A percentile compares a stretch with the other conserved stretches of the same genome.
These are phyloP conservation scores for Thymelicus acteon DNA, from an alignment of 2,888 invertebrate genomes.

Conservation along the genomic window DNA sequence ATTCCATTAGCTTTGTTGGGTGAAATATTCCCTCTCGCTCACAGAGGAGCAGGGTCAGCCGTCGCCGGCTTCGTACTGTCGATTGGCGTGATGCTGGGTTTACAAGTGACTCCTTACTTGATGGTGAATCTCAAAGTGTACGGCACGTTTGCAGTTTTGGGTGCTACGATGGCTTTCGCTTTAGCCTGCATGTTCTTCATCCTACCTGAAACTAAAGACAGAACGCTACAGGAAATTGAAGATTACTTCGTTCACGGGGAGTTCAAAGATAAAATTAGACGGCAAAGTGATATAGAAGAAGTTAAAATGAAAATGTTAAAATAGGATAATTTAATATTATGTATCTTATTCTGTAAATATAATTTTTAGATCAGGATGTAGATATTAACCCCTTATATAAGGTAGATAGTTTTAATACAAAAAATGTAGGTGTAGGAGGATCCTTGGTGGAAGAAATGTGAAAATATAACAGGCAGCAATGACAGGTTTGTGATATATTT, in stretches of 20 bases:
- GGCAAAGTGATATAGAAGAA: constrained; percentile 49
- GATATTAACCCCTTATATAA: too few species aligned
- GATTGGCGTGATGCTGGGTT: constrained; percentile 49
- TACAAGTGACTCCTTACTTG: constrained; percentile 59
- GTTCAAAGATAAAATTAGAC: constrained; percentile 45
- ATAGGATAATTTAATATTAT: not conserved
- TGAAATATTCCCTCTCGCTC: constrained; percentile 65
- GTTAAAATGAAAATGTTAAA: constrained; percentile 44
- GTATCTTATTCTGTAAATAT: not conserved
- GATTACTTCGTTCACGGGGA: constrained; percentile 54
- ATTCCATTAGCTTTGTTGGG: constrained; percentile 65
- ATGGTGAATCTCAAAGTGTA: constrained; percentile 55
- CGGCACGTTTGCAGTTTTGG: constrained; percentile 64
- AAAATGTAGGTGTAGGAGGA: too few species aligned
- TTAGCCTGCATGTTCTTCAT: constrained; percentile 47
- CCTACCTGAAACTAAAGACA: constrained; percentile 55
- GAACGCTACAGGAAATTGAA: constrained; percentile 54
- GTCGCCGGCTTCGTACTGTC: constrained; percentile 55
- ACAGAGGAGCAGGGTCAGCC: constrained; percentile 58
- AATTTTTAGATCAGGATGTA: too few species aligned
- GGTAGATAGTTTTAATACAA: too few species aligned
- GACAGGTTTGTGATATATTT: too few species aligned
- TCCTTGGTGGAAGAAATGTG: too few species aligned
- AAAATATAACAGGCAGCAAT: too few species aligned
- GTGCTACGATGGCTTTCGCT: constrained; percentile 47